Conservation (phyloP, 2,113 vertebrate species). For the Caranx ignobilis region DNA sequence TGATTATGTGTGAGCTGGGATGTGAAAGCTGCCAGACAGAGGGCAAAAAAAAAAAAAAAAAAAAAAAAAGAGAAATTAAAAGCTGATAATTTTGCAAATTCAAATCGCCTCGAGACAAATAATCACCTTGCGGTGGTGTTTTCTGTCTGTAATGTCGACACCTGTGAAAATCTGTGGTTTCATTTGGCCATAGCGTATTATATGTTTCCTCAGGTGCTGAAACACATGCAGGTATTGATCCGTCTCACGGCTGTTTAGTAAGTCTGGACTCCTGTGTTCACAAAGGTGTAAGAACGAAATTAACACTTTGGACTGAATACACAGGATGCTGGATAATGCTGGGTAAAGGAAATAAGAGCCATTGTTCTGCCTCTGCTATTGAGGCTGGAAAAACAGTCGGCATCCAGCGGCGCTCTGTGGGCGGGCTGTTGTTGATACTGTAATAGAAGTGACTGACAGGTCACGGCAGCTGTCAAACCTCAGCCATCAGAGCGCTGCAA, state of each 20-base stretch:
- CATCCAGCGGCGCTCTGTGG: conserved; percentile 68
- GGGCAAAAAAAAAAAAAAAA: neutral
- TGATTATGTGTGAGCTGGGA: conserved; percentile 24
- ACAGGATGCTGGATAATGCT: conserved; percentile 29
- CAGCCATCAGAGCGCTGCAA: conserved; percentile 42
- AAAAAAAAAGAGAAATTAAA: conserved; percentile 25
- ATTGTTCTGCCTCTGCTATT: conserved; percentile 57
- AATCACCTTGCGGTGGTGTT: neutral
- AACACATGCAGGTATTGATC: no score
- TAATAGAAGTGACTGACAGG: conserved; percentile 72
- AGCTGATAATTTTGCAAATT: neutral
- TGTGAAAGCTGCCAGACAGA: conserved; percentile 3
- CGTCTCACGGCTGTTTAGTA: no score
- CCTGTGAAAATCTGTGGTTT: neutral
- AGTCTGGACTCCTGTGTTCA: no score
- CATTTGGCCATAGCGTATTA: no score
- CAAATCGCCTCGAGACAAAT: neutral
- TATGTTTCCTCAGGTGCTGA: no score
- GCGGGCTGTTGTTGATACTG: conserved; percentile 70
- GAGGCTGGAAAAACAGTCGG: conserved; percentile 68
- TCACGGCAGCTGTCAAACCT: conserved; percentile 65
- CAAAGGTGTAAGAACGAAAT: no score
- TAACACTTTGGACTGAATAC: neutral
- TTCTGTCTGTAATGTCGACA: neutral
- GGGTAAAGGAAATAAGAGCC: conserved; percentile 46